These are phyloP conservation scores for Dipodomys spectabilis DNA, from an alignment of 2,113 vertebrate species.

Conservation along the genomic window DNA sequence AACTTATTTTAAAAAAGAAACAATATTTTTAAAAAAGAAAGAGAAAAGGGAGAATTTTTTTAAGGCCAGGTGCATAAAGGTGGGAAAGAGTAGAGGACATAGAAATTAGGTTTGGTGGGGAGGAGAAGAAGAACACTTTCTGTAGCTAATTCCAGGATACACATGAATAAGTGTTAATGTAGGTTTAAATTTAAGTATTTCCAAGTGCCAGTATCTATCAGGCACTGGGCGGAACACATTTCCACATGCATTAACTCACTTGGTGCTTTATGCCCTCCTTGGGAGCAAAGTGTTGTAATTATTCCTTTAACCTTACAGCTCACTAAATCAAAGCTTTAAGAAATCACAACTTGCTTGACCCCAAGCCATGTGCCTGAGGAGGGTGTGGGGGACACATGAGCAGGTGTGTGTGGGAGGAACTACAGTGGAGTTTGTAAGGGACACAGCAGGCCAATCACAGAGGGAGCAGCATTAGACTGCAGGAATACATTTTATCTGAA, in stretches of 20 bases:
- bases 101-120: no score
- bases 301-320: not conserved
- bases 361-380: not conserved
- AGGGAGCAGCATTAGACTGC: not conserved
- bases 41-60: no score
- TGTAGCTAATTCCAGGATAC: not conserved
- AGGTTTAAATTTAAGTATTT: constrained; percentile 8
- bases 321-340: not conserved
- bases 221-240: not conserved
- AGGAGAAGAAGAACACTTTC: not conserved
- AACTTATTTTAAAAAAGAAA: not conserved
- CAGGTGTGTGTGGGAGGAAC: not conserved
- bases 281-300: no score
- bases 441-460: not conserved
- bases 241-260: not conserved
- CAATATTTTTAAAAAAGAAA: not conserved
- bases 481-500: not conserved
- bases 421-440: not conserved
- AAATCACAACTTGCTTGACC: not conserved
- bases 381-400: not conserved
- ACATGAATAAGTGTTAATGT: not conserved
- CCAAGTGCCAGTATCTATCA: not conserved
- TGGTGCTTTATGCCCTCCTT: not conserved
- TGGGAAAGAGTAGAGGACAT: not conserved
- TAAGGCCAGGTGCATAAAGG: not conserved